Evolutionary conservation across 1,140 invertebrate species (phyloP), one percentile per base, ranked within the genome.

Genomic region (Forficula auricularia): DNA sequence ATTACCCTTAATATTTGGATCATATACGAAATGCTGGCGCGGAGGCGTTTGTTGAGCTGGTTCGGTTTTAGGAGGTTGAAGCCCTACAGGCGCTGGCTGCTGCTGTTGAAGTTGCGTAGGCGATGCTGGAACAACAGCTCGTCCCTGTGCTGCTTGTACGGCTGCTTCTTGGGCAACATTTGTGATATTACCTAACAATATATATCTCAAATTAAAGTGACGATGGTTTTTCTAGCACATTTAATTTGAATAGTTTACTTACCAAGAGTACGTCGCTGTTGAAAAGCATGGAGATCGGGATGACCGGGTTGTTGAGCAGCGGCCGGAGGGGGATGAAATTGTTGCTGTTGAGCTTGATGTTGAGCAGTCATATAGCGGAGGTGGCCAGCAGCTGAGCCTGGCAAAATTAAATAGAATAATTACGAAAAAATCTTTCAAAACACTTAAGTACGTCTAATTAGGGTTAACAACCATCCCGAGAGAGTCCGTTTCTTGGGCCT

Each of bases 21-120:
- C 85, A 59, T 87, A 83, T 3, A 82, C 85, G 58, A 83, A 85
- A 60, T 84, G 87, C 51, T 82, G 72, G 20, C 75, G 66, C 33
- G 79, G 60, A 48, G 60, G 50, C n/a, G n/a, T n/a, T n/a, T n/a
- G n/a, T 14, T 52, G 54, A 33, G 50, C 47, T 35, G 40, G 40
- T 27, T 27, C 22, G 10, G 22, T 27, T 27, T 27, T 27, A 2
- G 15, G 41, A 27, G 45, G 22, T 19, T 40, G 19, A 13, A 12
- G 27, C 15, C 16, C 15, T 10, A 39, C 20, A 15, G 13, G 16
- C 34, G 18, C 37, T 32, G 37, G 31, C 14, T 15, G 43, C 33
- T 45, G 38, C 45, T 19, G 48, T 27, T 50, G 51, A 22, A 50
- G 52, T 43, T 52, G 50, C 22, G 48, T 36, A 38, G 44, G 4